Percentiles rank a stretch among this genome's conserved stretches.
These are phyloP conservation scores for Mythimna ferrago DNA, from an alignment of 2,888 invertebrate genomes.

Conservation along the genomic window DNA sequence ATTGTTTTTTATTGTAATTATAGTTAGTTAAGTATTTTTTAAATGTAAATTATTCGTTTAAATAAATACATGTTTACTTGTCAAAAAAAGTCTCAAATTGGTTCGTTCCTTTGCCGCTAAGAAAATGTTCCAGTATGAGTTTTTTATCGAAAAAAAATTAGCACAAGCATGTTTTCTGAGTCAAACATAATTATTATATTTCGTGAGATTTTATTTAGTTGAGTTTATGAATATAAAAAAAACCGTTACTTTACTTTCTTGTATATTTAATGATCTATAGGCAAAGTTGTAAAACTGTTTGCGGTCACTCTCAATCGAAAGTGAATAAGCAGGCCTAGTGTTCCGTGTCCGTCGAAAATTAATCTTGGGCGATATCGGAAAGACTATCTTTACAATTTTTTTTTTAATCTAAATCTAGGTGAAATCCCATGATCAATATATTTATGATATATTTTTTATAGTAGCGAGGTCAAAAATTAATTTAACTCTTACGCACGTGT, in stretches of 20 bases:
- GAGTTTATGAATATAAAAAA: not conserved
- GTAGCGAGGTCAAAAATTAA: not conserved
- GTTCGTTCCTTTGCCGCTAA: not conserved
- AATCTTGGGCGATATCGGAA: not conserved
- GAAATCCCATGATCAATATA: not conserved
- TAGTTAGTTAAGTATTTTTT: too few relatives aligned
- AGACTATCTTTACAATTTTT: not conserved
- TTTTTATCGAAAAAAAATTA: not conserved
- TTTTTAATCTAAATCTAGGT: too few relatives aligned
- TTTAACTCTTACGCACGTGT: not conserved
- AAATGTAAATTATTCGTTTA: too few relatives aligned
- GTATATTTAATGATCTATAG: constrained; percentile 21
- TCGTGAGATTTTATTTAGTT: not conserved
- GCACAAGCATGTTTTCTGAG: not conserved
- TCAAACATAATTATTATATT: not conserved
- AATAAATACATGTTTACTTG: too few relatives aligned
- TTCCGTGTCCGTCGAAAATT: constrained; percentile 35
- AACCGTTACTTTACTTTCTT: constrained; percentile 26
- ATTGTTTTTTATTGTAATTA: too few relatives aligned
- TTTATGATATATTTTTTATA: not conserved
- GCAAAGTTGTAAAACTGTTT: constrained; percentile 19
- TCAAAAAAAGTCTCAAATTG: not conserved
- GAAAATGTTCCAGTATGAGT: not conserved
- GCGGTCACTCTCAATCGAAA: constrained; percentile 42
- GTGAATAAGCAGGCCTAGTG: constrained; percentile 32